A percentile compares a stretch with the other conserved stretches of the same genome.
Conservation (phyloP, 2,113 vertebrate species). For the Callipepla squamata region DNA sequence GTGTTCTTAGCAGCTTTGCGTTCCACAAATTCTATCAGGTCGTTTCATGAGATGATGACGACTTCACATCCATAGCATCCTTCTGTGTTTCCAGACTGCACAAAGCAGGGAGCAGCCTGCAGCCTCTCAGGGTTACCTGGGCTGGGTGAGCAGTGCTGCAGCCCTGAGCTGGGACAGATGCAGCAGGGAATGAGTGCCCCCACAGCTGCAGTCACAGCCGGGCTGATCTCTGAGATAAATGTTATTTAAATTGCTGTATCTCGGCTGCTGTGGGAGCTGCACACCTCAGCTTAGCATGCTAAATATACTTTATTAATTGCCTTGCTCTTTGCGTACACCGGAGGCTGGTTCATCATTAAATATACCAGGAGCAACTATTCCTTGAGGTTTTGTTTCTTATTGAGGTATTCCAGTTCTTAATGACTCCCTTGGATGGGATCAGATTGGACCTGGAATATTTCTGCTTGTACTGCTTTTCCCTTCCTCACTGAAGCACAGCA, state of each 20-base stretch:
- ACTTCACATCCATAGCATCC: neutral
- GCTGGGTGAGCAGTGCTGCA: neutral
- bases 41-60: neutral
- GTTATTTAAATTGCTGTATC: constrained; percentile 42
- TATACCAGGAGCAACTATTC: neutral
- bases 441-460: neutral
- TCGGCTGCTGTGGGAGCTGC: constrained; percentile 50
- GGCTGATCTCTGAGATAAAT: constrained; percentile 48
- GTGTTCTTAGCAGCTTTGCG: neutral
- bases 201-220: constrained; percentile 17
- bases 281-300: constrained; percentile 57
- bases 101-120: rapidly evolving
- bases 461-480: neutral
- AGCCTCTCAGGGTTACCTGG: neutral
- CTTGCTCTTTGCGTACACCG: constrained; percentile 43
- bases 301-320: constrained; percentile 75
- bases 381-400: constrained; percentile 17
- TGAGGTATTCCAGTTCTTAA: neutral
- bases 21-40: neutral
- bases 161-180: rapidly evolving
- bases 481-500: neutral
- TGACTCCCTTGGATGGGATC: neutral
- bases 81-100: neutral
- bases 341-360: constrained; percentile 25
- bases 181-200: neutral